Conservation (phyloP, 2,888 invertebrate genomes). For the Lasius platythorax region DNA sequence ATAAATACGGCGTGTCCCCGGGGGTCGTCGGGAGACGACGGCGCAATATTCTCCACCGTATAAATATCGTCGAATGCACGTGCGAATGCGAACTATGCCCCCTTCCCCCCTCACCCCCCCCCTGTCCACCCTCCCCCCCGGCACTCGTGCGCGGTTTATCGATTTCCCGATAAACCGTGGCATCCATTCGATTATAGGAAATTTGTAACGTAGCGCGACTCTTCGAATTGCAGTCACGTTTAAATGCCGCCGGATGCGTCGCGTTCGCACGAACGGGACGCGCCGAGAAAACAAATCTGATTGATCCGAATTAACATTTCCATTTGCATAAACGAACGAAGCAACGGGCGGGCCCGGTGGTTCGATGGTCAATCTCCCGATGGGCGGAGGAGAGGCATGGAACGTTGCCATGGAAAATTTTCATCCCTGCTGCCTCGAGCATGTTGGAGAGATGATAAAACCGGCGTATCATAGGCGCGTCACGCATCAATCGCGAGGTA, state of each 20-base stretch:
- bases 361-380: not conserved
- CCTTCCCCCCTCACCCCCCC: not conserved
- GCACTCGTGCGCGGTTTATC: conserved; percentile 44
- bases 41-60: conserved; percentile 52
- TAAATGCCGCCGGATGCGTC: conserved; percentile 45
- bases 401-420: conserved; percentile 40
- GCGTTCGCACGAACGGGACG: conserved; percentile 27
- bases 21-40: not conserved
- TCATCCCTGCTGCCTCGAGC: not conserved
- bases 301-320: conserved; percentile 54
- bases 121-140: not conserved
- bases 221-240: conserved; percentile 32
- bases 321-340: conserved; percentile 51
- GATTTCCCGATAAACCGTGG: conserved; percentile 64
- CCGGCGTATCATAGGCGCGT: not conserved
- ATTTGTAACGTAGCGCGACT: conserved; percentile 46
- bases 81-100: conserved; percentile 63
- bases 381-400: not conserved
- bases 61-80: conserved; percentile 57
- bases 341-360: not conserved
- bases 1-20: conserved; percentile 18
- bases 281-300: conserved; percentile 53
- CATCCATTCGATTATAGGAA: conserved; percentile 58
- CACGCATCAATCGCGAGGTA: not conserved
- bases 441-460: conserved; percentile 22